Evolutionary conservation across 2,113 vertebrate genomes (phyloP), one percentile per base, ranked within the genome.

Genomic region (Scomber japonicus): DNA sequence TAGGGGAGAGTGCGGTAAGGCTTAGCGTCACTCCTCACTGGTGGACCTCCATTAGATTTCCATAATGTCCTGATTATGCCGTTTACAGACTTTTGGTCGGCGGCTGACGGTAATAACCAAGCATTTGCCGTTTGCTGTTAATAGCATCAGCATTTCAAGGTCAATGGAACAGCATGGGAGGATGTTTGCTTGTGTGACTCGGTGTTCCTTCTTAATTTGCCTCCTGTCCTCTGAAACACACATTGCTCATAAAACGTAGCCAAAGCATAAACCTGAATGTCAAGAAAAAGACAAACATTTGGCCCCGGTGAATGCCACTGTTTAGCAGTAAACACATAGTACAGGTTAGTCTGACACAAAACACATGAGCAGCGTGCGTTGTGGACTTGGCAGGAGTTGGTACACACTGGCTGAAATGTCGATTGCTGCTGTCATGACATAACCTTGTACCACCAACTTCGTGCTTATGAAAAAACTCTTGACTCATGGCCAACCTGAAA

Each of bases 41-140:
- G 59, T 50, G 65, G 73, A 55, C 50, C 82, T 82, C 77, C 82
- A 85, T 89, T 84, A 80, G 69, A 93, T 93, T 92, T 90, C 84
- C 86, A 89, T 91, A 91, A 93, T 89, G 78, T 76, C 64, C 91
- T 71, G 85, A 92, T 91, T 88, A 91, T 90, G 63, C 65, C 68
- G 16, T 72, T 70, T 13, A 5, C 82, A 77, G 66, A 40, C 55
- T 83, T 82, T 81, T 68, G 79, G 72, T 86, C 13, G 60, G 65
- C 19, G 59, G 78, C 21, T 27, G 30, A 54, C 14, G 71, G 73
- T 85, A 83, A 87, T 86, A 80, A 80, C 57, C 3, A 0, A 59
- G 63, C 48, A 16, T 80, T 80, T 72, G 44, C 61, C 40, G 6
- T 49, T 62, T 76, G 79, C 72, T 17, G 35, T 83, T 90, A 83